phyloP scores from a whole-genome alignment of 2,888 invertebrate species.

The Eupithecia dodoneata region DNA sequence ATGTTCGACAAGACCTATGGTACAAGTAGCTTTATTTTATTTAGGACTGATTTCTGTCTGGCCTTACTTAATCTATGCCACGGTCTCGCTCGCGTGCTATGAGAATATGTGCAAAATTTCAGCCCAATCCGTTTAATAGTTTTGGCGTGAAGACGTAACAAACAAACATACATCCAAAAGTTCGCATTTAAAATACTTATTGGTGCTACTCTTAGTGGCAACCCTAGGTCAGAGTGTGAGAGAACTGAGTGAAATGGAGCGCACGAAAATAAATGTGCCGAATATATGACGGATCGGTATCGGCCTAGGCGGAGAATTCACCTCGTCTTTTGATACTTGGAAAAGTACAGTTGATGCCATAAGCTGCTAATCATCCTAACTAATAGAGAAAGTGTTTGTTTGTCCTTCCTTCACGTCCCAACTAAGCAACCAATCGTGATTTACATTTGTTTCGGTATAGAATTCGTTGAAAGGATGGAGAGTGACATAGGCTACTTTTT shows the following conservation, averaged over 20 bases:
- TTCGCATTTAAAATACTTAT: not conserved
- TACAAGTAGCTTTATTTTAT: no score
- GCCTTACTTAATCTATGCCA: no score
- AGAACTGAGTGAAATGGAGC: conserved; percentile 28
- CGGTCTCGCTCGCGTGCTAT: no score
- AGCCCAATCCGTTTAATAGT: not conserved
- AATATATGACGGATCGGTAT: conserved; percentile 35
- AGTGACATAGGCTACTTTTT: no score
- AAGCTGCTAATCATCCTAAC: not conserved
- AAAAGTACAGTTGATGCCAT: not conserved
- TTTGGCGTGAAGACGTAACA: not conserved
- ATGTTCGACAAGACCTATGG: no score
- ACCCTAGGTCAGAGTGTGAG: conserved; percentile 7
- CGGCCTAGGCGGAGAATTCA: conserved; percentile 2
- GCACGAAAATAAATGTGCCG: conserved; percentile 22
- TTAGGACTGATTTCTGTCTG: no score
- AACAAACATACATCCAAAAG: not conserved
- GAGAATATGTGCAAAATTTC: no score
- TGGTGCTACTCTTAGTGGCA: conserved; percentile 3
- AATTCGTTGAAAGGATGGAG: no score
- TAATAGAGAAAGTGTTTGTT: no score
- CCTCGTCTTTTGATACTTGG: not conserved
- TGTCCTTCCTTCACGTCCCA: no score
- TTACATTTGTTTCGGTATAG: no score
- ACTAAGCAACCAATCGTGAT: no score